Evolutionary conservation across 1,140 invertebrate genomes (phyloP).

Genomic region (Drosophila ironensis): DNA sequence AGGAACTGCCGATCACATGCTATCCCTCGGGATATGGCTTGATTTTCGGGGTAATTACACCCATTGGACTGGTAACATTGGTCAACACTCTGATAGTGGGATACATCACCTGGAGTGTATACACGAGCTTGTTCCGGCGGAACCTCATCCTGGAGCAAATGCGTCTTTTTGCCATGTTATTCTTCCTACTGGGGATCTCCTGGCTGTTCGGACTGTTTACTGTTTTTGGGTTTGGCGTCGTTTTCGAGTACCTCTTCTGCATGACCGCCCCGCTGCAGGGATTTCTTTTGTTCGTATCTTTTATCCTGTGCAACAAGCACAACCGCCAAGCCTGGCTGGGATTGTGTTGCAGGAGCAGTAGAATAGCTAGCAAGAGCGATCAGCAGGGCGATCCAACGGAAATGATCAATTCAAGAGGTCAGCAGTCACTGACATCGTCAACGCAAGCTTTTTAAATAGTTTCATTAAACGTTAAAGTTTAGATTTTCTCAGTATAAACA

Average conservation of each 20-base stretch:
- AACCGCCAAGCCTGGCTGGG: slow-evolving; percentile 84
- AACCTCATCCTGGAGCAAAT: slow-evolving; percentile 84
- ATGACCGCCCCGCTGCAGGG: slow-evolving; percentile 86
- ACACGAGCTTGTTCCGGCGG: slow-evolving; percentile 82
- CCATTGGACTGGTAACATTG: slow-evolving; percentile 83
- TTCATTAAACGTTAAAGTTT: neutral
- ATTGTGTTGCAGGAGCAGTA: slow-evolving; percentile 6
- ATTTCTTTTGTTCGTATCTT: slow-evolving; percentile 86
- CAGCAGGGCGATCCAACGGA: slow-evolving; percentile 12
- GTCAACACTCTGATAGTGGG: slow-evolving; percentile 84
- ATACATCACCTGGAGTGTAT: slow-evolving; percentile 84
- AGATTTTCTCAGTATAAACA: neutral
- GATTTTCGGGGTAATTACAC: slow-evolving; percentile 83
- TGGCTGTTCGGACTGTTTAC: slow-evolving; percentile 86
- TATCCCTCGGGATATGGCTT: slow-evolving; percentile 84
- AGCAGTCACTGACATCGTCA: slow-evolving; percentile 5
- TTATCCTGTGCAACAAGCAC: slow-evolving; percentile 84
- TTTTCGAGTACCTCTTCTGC: slow-evolving; percentile 86
- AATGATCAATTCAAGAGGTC: neutral
- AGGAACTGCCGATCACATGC: slow-evolving; percentile 81
- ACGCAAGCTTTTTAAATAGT: neutral
- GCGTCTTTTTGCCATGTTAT: slow-evolving; percentile 84
- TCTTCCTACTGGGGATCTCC: slow-evolving; percentile 85
- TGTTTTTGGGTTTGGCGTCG: slow-evolving; percentile 82
- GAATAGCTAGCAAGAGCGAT: neutral